These are phyloP conservation scores for Ernsta delagoae DNA, from an alignment of 2,888 invertebrate genomes.

Conservation along the genomic window DNA sequence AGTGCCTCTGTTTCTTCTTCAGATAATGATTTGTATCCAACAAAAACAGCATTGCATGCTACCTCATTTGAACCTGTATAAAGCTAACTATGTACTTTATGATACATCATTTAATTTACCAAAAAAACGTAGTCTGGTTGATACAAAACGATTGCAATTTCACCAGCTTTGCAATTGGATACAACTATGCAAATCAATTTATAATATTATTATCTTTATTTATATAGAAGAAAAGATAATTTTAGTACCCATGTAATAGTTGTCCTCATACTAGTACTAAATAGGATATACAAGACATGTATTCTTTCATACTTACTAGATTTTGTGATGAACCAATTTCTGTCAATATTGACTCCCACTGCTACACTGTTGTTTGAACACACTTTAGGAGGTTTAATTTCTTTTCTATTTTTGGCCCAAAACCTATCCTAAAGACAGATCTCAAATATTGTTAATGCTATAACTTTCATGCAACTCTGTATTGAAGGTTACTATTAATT, in stretches of 20 bases:
- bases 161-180: too few species aligned
- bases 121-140: too few species aligned
- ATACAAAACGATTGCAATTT: too few species aligned
- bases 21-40: constrained; percentile 59
- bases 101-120: too few species aligned
- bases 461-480: background rate
- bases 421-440: constrained; percentile 53
- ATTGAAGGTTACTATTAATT: too few species aligned
- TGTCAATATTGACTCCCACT: constrained; percentile 66
- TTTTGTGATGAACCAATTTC: constrained; percentile 63
- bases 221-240: too few species aligned
- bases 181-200: too few species aligned
- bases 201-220: too few species aligned
- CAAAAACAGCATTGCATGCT: constrained; percentile 59
- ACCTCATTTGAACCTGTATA: constrained; percentile 40
- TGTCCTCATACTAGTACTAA: too few species aligned
- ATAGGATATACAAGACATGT: too few species aligned
- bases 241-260: too few species aligned
- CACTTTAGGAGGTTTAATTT: constrained; percentile 52
- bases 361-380: constrained; percentile 51
- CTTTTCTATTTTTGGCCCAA: constrained; percentile 69
- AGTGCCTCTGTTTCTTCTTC: constrained; percentile 65
- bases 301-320: background rate
- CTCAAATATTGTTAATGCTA: background rate
- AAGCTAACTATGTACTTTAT: too few species aligned